A percentile compares a stretch with the other conserved stretches of the same genome.
Conservation (phyloP, 2,888 invertebrate species). For the Alentia gelatinosa region DNA sequence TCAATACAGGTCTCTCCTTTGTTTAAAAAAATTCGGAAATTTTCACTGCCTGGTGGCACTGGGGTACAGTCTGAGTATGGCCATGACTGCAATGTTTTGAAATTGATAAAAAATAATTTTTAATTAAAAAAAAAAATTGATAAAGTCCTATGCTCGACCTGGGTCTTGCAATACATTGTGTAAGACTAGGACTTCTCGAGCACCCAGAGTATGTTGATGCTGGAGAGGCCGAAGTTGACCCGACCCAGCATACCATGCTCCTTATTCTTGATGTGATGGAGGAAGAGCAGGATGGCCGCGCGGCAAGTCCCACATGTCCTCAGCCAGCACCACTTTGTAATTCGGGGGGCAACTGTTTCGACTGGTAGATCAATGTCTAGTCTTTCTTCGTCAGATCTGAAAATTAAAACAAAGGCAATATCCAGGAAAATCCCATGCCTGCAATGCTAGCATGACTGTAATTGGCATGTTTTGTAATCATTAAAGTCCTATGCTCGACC, state of each 20-base stretch:
- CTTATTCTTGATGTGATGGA: conserved; percentile 88
- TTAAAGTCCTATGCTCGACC: too few species aligned
- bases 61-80: too few species aligned
- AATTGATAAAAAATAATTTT: too few species aligned
- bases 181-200: conserved; percentile 62
- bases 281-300: conserved; percentile 90
- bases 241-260: conserved; percentile 89
- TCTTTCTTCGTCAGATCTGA: conserved; percentile 77
- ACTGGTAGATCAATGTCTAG: conserved; percentile 85
- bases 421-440: too few species aligned
- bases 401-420: conserved; percentile 30
- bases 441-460: too few species aligned
- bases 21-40: too few species aligned
- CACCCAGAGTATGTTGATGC: conserved; percentile 87
- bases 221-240: conserved; percentile 88
- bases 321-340: conserved; percentile 86
- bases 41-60: too few species aligned
- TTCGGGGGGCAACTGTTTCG: conserved; percentile 86
- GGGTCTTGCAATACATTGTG: neutral
- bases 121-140: too few species aligned
- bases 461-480: too few species aligned
- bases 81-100: too few species aligned
- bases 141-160: too few species aligned
- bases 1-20: too few species aligned
- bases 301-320: conserved; percentile 86